Percentiles rank a stretch among this genome's conserved stretches.
These are phyloP conservation scores for Crocidura indochinensis DNA, from an alignment of 2,797 vertebrate genomes.

Conservation along the genomic window DNA sequence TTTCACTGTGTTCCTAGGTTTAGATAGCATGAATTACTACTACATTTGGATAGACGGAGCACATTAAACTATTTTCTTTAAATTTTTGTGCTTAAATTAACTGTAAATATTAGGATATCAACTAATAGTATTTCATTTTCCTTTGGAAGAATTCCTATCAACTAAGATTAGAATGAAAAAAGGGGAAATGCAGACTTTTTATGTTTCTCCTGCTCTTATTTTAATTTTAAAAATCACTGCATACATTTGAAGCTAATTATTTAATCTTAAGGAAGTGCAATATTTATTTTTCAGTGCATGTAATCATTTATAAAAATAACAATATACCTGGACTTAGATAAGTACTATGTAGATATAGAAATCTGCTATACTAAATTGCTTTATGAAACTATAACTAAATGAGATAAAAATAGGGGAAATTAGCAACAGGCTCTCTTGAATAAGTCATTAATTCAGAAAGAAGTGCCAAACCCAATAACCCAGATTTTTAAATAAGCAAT, in stretches of 20 bases:
- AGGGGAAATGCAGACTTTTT: constrained; percentile 55
- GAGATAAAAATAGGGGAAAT: constrained; percentile 56
- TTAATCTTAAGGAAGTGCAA: constrained; percentile 59
- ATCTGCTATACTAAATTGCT: not conserved
- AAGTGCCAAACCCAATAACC: constrained; percentile 23
- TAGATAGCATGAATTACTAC: constrained; percentile 63
- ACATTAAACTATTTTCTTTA: constrained; percentile 78
- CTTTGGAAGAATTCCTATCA: constrained; percentile 74
- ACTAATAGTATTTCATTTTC: constrained; percentile 75
- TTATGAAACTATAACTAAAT: constrained; percentile 57
- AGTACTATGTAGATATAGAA: constrained; percentile 48
- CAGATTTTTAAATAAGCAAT: constrained; percentile 56
- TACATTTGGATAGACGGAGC: constrained; percentile 71
- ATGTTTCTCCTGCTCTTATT: constrained; percentile 73
- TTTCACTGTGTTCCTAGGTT: constrained; percentile 57
- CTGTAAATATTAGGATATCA: constrained; percentile 73
- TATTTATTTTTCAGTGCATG: constrained; percentile 65
- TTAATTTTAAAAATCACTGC: constrained; percentile 79
- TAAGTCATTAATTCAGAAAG: not conserved
- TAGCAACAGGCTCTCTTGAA: constrained; percentile 18
- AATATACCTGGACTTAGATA: constrained; percentile 28
- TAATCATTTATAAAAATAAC: constrained; percentile 67
- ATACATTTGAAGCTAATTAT: constrained; percentile 79
- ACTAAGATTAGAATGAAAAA: constrained; percentile 77
- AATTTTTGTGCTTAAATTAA: constrained; percentile 76